A percentile compares a stretch with the other conserved stretches of the same genome.
These are phyloP conservation scores for Chaetorhynchus papuensis DNA, from an alignment of 2,113 vertebrate genomes.

Conservation along the genomic window DNA sequence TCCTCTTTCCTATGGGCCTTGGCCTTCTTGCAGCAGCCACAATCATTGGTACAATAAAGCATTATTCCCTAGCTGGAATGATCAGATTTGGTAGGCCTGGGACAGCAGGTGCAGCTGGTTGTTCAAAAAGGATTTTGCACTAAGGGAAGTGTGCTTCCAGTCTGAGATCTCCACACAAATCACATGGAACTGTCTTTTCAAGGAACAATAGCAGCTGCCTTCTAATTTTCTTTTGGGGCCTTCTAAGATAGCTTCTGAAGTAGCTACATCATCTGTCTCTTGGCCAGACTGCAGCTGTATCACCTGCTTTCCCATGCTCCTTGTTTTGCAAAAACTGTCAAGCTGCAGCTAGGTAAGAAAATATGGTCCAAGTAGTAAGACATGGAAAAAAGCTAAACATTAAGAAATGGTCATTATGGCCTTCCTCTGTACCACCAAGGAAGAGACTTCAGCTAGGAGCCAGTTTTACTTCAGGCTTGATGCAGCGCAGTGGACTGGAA, in stretches of 20 bases:
- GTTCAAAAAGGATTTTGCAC: not conserved
- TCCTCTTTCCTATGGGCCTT: not conserved
- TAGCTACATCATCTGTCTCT: not conserved
- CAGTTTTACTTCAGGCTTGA: not conserved
- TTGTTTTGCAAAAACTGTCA: not conserved
- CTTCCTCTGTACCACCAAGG: not conserved
- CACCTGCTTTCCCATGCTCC: not conserved
- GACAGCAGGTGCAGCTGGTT: not conserved
- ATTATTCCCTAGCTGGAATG: not conserved
- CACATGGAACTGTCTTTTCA: not conserved
- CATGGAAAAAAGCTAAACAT: not conserved
- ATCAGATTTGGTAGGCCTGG: not conserved
- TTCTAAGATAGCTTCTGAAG: not conserved
- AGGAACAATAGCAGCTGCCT: not conserved
- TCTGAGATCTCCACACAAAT: not conserved
- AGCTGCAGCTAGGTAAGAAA: not conserved
- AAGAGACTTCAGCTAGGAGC: not conserved
- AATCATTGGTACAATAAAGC: not conserved
- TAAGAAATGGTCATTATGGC: not conserved
- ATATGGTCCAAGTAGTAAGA: not conserved
- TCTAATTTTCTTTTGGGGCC: not conserved
- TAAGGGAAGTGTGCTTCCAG: not conserved
- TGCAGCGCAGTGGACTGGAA: not conserved
- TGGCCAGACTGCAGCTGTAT: not conserved
- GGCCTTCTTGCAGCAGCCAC: not conserved